Evolutionary conservation across 2,113 vertebrate genomes (phyloP).

Genomic region (Eubucco bourcierii): DNA sequence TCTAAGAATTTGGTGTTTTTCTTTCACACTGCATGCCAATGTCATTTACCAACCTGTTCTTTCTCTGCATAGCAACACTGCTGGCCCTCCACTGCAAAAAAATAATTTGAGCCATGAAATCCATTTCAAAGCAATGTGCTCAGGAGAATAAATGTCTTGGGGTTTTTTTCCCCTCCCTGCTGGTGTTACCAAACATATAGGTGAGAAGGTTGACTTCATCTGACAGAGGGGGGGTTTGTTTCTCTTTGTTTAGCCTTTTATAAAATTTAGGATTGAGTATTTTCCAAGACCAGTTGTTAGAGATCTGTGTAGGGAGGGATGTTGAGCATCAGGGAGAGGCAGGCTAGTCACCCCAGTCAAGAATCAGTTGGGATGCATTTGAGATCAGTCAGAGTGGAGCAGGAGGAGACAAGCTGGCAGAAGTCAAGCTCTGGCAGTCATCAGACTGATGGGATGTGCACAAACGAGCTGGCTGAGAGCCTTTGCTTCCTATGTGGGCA

Average conservation of each 20-base stretch:
- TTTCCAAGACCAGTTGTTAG: background rate
- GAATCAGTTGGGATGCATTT: background rate
- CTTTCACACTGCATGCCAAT: background rate
- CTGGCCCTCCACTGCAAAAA: background rate
- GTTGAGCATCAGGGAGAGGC: background rate
- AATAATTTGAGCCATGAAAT: background rate
- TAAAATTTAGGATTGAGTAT: background rate
- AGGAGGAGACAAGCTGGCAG: background rate
- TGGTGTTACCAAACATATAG: background rate
- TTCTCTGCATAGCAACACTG: background rate
- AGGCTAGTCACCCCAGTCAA: background rate
- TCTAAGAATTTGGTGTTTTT: background rate
- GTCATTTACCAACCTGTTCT: background rate
- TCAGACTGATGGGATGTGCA: background rate
- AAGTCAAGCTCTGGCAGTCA: background rate
- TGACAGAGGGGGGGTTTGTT: background rate
- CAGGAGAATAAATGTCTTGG: background rate
- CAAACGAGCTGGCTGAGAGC: background rate
- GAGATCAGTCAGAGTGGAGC: background rate
- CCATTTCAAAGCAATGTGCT: background rate
- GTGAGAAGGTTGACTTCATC: background rate
- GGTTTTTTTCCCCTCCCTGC: background rate
- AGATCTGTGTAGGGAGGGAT: background rate
- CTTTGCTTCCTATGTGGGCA: background rate
- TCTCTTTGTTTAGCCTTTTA: background rate